Evolutionary conservation across 2,797 vertebrate species (phyloP), one percentile per base, ranked within the genome.

Genomic region (Pelodytes ibericus): DNA sequence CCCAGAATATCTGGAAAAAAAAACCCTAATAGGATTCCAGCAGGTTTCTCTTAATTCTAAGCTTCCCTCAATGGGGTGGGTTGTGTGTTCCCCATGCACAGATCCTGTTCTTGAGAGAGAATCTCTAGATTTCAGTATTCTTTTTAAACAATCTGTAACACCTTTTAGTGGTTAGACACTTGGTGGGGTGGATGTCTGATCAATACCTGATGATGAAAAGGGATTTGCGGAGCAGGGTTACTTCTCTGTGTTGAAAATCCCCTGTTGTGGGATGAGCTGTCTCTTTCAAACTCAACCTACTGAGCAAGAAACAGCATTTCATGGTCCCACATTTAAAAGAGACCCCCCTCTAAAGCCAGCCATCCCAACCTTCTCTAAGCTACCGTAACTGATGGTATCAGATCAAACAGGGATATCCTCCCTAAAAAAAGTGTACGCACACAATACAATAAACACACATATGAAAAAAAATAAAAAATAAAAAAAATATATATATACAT

Each of bases 191-290:
- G 30, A 59, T 36, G 39, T 66, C 39, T 78, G 75, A 78, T 66
- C 75, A 67, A 72, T 60, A 68, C 60, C 53, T 72, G 63, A 72
- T 72, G 75, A 67, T 67, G 75, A 67, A 44, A 72, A 57, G 75
- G 62, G 69, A 47, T 78, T 78, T 60, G 66, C 30, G 59, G 53
- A 27, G 3, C 27, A 65, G 16, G 29, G 5, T 47, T 25, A 60
- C 33, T 22, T 39, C 29, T 62, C 56, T 56, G 30, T 57, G 44
- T 49, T 59, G 36, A 77, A 75, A 65, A 66, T 66, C 69, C 58
- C 60, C 75, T 71, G 68, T 72, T 77, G 69, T 51, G 62, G 69
- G 56, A 66, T 71, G 68, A 78, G 56, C 58, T 67, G 63, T 53
- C 63, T 58, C 59, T 67, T 61, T 68, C 29, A 68, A 60, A 60